These are phyloP conservation scores for Eulemur rufifrons DNA, from an alignment of 2,113 vertebrate genomes.

Conservation along the genomic window DNA sequence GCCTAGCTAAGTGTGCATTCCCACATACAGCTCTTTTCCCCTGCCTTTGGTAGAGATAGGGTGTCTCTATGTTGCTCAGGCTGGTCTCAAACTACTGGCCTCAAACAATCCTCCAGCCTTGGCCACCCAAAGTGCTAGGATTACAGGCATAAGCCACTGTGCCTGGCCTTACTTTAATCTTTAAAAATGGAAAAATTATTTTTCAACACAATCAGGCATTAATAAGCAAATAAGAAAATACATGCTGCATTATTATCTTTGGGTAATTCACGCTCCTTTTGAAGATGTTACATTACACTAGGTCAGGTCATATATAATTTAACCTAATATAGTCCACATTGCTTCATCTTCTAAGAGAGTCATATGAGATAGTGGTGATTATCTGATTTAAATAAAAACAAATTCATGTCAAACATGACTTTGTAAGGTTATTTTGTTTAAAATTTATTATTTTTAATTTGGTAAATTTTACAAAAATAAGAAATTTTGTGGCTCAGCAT, in stretches of 20 bases:
- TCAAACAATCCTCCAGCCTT: too few relatives aligned
- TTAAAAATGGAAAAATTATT: neutral
- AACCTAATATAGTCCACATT: neutral
- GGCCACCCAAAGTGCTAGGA: too few relatives aligned
- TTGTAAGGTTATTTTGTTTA: neutral
- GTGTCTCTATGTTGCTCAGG: too few relatives aligned
- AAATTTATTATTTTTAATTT: neutral
- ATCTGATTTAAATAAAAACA: neutral
- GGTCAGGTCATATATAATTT: neutral
- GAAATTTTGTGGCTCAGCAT: neutral
- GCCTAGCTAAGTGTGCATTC: too few relatives aligned
- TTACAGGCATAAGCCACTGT: too few relatives aligned
- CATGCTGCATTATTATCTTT: neutral
- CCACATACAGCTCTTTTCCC: too few relatives aligned
- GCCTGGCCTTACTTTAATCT: neutral
- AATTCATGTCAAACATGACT: neutral
- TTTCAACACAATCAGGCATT: neutral
- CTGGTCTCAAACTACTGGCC: too few relatives aligned
- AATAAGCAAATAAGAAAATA: neutral
- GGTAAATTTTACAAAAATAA: neutral
- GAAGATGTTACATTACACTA: neutral
- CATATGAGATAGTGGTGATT: neutral
- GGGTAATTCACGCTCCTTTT: neutral
- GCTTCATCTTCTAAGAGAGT: neutral
- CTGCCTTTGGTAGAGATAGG: too few relatives aligned